Percentiles rank a stretch among this genome's conserved stretches.
These are phyloP conservation scores for Aplidium turbinatum DNA, from an alignment of 23 tunicate species.

Conservation along the genomic window DNA sequence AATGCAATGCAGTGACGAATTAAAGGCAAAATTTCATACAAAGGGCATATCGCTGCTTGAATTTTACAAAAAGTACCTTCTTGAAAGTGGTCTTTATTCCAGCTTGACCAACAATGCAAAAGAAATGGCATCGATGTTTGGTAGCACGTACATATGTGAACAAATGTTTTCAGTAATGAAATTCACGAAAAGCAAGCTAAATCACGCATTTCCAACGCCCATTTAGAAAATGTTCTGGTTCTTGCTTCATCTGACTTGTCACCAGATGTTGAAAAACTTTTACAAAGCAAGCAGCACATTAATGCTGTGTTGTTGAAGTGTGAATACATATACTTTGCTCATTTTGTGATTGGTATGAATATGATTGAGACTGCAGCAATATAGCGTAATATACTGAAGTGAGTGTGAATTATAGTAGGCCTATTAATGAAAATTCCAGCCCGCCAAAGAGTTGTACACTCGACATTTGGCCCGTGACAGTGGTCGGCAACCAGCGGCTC, in stretches of 20 bases:
- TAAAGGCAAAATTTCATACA: slow-evolving; percentile 33
- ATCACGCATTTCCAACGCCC: slow-evolving; percentile 22
- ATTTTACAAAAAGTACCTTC: slow-evolving; percentile 42
- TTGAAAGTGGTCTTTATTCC: slow-evolving; percentile 23
- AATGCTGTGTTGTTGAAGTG: too few relatives aligned
- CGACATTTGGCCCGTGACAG: too few relatives aligned
- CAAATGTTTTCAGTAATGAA: slow-evolving; percentile 10
- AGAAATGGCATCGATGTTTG: slow-evolving; percentile 45
- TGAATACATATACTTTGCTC: too few relatives aligned
- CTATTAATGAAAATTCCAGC: too few relatives aligned
- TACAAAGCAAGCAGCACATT: slow-evolving; percentile 29
- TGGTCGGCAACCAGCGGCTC: too few relatives aligned
- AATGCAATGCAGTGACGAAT: slow-evolving; percentile 42
- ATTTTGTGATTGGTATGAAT: too few relatives aligned
- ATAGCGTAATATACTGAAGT: too few relatives aligned
- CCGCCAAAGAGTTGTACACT: too few relatives aligned
- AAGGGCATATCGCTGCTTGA: slow-evolving; percentile 26
- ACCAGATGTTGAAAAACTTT: slow-evolving; percentile 26
- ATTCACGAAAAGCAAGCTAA: slow-evolving; percentile 32
- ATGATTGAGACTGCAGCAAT: too few relatives aligned
- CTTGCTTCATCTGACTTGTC: slow-evolving; percentile 21
- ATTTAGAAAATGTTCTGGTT: slow-evolving; percentile 17
- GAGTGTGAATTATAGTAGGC: too few relatives aligned
- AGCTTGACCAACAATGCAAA: slow-evolving; percentile 32
- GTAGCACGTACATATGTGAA: slow-evolving; percentile 30